Evolutionary conservation across 2,113 vertebrate species (phyloP).

Genomic region (Misgurnus anguillicaudatus): DNA sequence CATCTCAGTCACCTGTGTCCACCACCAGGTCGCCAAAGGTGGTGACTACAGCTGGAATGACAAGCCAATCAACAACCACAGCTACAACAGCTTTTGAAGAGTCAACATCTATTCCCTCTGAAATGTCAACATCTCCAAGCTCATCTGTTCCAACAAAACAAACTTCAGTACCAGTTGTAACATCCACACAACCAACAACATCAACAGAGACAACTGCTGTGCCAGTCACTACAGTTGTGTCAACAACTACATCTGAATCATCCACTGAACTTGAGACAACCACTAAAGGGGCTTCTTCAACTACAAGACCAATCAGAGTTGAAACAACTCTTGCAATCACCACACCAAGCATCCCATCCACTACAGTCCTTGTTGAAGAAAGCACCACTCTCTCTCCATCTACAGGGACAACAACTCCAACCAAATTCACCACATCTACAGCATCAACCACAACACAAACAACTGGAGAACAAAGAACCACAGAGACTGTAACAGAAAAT

Average conservation of each 20-base stretch:
- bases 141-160: neutral
- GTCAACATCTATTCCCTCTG: neutral
- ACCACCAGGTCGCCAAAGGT: conserved; percentile 7
- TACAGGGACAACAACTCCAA: neutral
- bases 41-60: neutral
- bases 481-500: neutral
- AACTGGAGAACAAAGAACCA: neutral
- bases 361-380: neutral
- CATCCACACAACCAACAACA: neutral
- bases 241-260: neutral
- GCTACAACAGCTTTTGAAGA: neutral
- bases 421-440: neutral
- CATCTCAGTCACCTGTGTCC: neutral
- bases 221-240: neutral
- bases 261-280: neutral
- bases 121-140: neutral
- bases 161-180: neutral
- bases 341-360: neutral
- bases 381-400: neutral
- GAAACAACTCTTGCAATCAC: neutral
- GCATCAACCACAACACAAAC: neutral
- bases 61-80: neutral
- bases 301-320: conserved; percentile 2
- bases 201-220: conserved; percentile 7
- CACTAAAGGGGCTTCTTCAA: neutral